Evolutionary conservation across 2,888 invertebrate genomes (phyloP).

Genomic region (Melanophora roralis): DNA sequence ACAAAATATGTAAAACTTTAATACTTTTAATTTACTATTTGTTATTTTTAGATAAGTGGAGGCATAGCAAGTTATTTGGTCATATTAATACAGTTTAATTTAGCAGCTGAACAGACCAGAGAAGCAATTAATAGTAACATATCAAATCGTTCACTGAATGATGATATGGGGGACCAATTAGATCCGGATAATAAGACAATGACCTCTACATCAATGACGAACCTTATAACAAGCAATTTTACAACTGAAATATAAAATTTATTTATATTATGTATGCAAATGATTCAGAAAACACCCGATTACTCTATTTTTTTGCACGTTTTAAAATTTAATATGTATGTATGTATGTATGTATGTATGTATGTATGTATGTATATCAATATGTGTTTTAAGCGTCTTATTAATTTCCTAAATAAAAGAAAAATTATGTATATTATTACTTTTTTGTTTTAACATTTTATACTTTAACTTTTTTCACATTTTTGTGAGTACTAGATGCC

Average conservation of each 20-base stretch:
- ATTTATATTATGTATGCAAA: no score
- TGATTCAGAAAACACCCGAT: no score
- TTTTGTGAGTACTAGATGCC: no score
- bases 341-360: no score
- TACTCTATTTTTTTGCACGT: no score
- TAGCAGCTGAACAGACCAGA: constrained; percentile 76
- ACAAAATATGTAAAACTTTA: not conserved
- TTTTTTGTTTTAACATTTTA: no score
- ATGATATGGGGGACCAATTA: not conserved
- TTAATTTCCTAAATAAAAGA: no score
- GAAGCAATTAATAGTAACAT: constrained; percentile 64
- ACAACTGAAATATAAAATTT: not conserved
- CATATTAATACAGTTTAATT: constrained; percentile 77
- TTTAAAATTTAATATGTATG: not conserved
- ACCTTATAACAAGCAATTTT: not conserved
- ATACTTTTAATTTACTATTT: not conserved
- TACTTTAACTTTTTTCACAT: no score
- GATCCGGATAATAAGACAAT: not conserved
- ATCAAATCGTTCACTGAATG: constrained; percentile 67
- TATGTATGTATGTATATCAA: no score
- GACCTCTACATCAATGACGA: not conserved
- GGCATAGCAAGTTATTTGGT: constrained; percentile 77
- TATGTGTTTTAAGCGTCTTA: no score
- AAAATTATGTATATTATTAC: no score
- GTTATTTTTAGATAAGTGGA: constrained; percentile 69